A percentile compares a stretch with the other conserved stretches of the same genome.
Conservation (phyloP, 2,888 invertebrate species). For the Dolichomitus sp. region DNA sequence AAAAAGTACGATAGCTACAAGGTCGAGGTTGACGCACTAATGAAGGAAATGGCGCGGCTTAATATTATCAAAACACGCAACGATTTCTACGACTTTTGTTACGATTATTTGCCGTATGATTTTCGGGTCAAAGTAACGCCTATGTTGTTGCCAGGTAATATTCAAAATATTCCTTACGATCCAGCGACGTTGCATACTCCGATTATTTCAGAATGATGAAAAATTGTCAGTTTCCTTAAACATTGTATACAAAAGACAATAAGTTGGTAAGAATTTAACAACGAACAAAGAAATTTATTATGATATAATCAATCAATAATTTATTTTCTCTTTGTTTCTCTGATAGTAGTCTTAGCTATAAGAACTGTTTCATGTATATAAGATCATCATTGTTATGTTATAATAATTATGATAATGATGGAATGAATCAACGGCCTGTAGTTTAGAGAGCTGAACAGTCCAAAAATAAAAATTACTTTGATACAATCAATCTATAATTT, state of each 20-base stretch:
- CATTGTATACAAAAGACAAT: neutral
- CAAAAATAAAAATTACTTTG: neutral
- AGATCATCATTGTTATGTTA: neutral
- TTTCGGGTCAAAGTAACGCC: constrained; percentile 80
- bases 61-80: constrained; percentile 75
- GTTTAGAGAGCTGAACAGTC: neutral
- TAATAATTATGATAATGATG: neutral
- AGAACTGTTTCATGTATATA: neutral
- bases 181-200: constrained; percentile 69
- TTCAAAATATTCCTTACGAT: constrained; percentile 78
- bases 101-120: constrained; percentile 79
- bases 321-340: constrained; percentile 1
- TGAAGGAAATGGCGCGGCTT: constrained; percentile 78
- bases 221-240: neutral
- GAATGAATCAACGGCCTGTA: neutral
- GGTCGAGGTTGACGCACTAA: constrained; percentile 72
- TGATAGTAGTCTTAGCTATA: neutral
- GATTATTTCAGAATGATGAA: constrained; percentile 61
- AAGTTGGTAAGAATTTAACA: neutral
- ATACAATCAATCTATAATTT: neutral
- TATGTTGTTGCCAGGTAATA: constrained; percentile 79
- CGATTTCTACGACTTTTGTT: constrained; percentile 81
- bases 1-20: constrained; percentile 77
- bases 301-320: constrained; percentile 27
- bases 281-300: constrained; percentile 1